Conservation (phyloP, 1,140 invertebrate species). For the Diabrotica undecimpunctata region DNA sequence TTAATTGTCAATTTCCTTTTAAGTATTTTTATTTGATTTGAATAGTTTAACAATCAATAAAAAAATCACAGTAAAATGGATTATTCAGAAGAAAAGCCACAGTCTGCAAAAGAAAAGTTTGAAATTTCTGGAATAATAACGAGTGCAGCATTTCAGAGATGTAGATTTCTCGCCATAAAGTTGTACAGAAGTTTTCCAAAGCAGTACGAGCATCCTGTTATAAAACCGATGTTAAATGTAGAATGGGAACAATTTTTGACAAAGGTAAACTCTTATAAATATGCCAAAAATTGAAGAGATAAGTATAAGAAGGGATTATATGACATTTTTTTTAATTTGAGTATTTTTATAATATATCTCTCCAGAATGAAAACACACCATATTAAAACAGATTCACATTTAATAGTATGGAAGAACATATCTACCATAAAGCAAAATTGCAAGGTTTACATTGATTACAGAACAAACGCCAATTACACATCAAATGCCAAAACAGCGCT, state of each 20-base stretch:
- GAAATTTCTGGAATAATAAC: conserved; percentile 30
- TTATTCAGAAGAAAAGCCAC: neutral
- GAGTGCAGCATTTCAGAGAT: conserved; percentile 38
- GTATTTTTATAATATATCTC: too few species aligned
- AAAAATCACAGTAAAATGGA: neutral
- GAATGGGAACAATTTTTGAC: conserved; percentile 39
- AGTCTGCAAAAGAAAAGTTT: conserved; percentile 25
- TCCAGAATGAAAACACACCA: too few species aligned
- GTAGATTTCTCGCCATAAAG: conserved; percentile 27
- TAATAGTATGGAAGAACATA: too few species aligned
- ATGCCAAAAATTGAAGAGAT: neutral
- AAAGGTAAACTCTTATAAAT: conserved; percentile 26
- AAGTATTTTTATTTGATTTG: too few species aligned
- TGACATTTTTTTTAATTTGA: too few species aligned
- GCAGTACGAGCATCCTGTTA: conserved; percentile 31
- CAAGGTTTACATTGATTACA: too few species aligned
- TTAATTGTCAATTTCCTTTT: too few species aligned
- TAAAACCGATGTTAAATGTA: conserved; percentile 39
- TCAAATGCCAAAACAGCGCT: too few species aligned
- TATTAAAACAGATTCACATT: too few species aligned
- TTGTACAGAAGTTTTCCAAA: conserved; percentile 34
- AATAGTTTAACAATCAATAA: too few species aligned
- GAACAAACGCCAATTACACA: too few species aligned
- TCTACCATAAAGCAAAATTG: too few species aligned
- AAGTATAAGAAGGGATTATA: neutral